These are phyloP conservation scores for Umimayanthus kanabou DNA, from an alignment of 92 coral and sea anemone genomes.

Conservation along the genomic window DNA sequence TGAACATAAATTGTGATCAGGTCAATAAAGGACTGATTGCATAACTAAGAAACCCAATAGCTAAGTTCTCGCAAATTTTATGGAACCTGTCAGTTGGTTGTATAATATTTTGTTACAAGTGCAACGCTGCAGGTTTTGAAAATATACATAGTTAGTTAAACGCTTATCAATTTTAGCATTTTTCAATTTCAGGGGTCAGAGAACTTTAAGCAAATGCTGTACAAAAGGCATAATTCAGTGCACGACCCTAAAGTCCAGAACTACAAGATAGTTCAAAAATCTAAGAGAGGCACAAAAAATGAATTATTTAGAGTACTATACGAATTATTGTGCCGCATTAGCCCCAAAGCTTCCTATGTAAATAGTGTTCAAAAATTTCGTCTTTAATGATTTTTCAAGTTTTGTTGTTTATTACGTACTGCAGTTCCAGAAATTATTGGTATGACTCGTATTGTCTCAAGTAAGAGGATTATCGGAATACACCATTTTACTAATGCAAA, in stretches of 20 bases:
- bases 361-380: conserved; percentile 21
- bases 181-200: conserved; percentile 26
- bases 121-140: conserved; percentile 13
- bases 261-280: conserved; percentile 23
- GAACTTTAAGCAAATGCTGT: neutral
- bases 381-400: neutral
- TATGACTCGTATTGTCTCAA: too few species aligned
- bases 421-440: neutral
- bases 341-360: conserved; percentile 26
- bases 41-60: neutral
- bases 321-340: neutral
- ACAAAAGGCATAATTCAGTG: neutral
- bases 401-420: conserved; percentile 7
- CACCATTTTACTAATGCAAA: too few species aligned
- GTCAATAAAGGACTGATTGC: neutral
- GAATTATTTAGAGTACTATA: neutral
- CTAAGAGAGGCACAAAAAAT: neutral
- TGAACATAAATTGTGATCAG: too few species aligned
- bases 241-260: neutral
- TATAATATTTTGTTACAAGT: neutral
- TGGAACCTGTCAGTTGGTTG: neutral
- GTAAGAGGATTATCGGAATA: too few species aligned
- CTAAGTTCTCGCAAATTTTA: neutral
- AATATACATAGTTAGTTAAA: conserved; percentile 25
- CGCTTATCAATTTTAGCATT: conserved; percentile 36